These are phyloP conservation scores for Meloidogyne floridensis DNA, from an alignment of 1,140 invertebrate species.

Conservation along the genomic window DNA sequence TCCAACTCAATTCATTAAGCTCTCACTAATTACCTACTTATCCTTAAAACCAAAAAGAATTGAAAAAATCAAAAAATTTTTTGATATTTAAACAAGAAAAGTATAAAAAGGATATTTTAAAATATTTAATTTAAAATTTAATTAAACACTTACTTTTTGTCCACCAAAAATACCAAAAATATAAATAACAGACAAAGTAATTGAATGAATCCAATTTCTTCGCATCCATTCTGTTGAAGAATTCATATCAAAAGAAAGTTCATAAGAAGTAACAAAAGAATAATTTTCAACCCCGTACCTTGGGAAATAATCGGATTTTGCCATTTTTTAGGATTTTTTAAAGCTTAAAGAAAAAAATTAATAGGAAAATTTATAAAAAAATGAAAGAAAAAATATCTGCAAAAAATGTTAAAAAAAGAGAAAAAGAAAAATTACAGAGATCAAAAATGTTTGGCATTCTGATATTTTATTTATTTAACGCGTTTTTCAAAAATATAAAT, in stretches of 20 bases:
- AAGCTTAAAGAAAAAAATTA: not conserved
- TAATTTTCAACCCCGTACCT: conserved; percentile 74
- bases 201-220: conserved; percentile 88
- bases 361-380: not conserved
- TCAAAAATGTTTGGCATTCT: too few species aligned
- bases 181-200: conserved; percentile 77
- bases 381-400: too few species aligned
- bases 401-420: too few species aligned
- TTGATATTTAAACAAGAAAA: too few species aligned
- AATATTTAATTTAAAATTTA: conserved; percentile 77
- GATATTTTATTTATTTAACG: too few species aligned
- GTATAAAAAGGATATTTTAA: too few species aligned
- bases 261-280: conserved; percentile 90
- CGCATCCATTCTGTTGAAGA: conserved; percentile 89
- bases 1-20: too few species aligned
- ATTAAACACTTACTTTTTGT: conserved; percentile 73
- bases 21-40: too few species aligned
- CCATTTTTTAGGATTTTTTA: conserved; percentile 48
- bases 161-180: conserved; percentile 89
- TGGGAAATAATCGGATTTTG: conserved; percentile 59
- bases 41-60: too few species aligned
- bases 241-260: conserved; percentile 85
- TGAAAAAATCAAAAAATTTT: too few species aligned
- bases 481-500: too few species aligned
- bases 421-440: too few species aligned